Evolutionary conservation across 2,113 vertebrate species (phyloP), one percentile per base, ranked within the genome.

Genomic region (Oxyura jamaicensis): DNA sequence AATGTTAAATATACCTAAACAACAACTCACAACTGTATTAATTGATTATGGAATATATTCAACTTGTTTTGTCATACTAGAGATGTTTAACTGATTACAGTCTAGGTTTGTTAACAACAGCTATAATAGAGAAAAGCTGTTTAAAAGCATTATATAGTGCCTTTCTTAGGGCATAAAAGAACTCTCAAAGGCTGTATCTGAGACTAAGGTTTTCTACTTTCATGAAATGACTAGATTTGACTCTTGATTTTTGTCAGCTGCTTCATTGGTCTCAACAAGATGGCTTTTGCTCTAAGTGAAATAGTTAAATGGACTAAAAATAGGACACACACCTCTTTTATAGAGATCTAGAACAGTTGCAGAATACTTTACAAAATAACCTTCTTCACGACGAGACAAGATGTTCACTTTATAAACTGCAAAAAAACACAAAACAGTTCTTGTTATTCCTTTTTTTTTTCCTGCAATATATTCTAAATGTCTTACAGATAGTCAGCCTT

Each of bases 331-430:
- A 98, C 98, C 98, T 93, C 98, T 98, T 96, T 98, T 99, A 48
- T 98, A 98, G 68, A 99, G 80, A 56, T 98, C 97, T n/a, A 98
- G 77, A 10, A 99, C 97, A 39, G 46, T 84, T 73, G 98, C 98
- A 26, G 93, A 97, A 94, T 99, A 99, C 82, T 97, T 99, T 68
- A 98, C 88, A 93, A 99, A 99, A 96, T 97, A 98, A 58, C 99
- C 99, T 68, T 98, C 98, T 93, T 98, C 96, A 10, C 75, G 95
- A 18, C 93, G 88, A 14, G 98, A 98, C 36, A 80, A 95, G 79
- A 99, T 97, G 9, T 23, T 95, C 79, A 99, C 98, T 95, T 98
- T 99, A 86, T 98, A 99, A 79, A 97, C 99, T 99, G 97, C 68
- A 78, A 11, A 86, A 48, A 1, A 17, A 83, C 72, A 86, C 20